Percentiles rank a stretch among this genome's conserved stretches.
phyloP scores from a whole-genome alignment of 2,797 vertebrate species.

The Cygnus olor region DNA sequence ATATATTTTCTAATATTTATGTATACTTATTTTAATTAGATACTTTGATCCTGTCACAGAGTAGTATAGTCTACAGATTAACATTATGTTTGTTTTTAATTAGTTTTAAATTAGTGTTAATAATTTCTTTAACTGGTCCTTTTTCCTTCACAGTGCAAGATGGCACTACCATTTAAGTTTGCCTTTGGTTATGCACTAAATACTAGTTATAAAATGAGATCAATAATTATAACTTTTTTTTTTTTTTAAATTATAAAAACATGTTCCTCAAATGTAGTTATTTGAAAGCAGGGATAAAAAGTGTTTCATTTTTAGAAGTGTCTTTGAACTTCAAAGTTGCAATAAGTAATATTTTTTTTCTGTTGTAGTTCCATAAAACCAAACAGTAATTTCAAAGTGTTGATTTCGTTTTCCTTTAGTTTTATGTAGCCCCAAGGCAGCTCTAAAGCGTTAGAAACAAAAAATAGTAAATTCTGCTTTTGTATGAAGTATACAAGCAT shows the following conservation, averaged over 20 bases:
- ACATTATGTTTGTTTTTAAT: neutral
- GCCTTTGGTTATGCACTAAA: neutral
- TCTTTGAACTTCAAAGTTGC: neutral
- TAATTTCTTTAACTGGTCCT: neutral
- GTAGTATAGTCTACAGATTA: neutral
- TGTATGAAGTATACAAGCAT: neutral
- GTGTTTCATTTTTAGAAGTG: neutral
- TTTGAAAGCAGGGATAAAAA: neutral
- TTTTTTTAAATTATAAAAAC: neutral
- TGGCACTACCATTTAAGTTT: neutral
- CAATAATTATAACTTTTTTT: neutral
- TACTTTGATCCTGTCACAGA: neutral
- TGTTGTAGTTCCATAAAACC: neutral
- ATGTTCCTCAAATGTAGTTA: neutral
- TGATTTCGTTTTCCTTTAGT: neutral
- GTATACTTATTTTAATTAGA: neutral
- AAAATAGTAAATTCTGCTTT: neutral
- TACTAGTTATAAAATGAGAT: neutral
- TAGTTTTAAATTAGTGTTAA: neutral
- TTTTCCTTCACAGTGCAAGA: neutral
- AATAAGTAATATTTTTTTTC: neutral
- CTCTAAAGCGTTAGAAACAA: neutral
- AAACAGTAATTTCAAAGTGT: neutral
- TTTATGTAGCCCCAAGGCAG: neutral
- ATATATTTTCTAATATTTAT: neutral